These are phyloP conservation scores for Halcyon malimbica DNA, from an alignment of 2,113 vertebrate genomes.

Conservation along the genomic window DNA sequence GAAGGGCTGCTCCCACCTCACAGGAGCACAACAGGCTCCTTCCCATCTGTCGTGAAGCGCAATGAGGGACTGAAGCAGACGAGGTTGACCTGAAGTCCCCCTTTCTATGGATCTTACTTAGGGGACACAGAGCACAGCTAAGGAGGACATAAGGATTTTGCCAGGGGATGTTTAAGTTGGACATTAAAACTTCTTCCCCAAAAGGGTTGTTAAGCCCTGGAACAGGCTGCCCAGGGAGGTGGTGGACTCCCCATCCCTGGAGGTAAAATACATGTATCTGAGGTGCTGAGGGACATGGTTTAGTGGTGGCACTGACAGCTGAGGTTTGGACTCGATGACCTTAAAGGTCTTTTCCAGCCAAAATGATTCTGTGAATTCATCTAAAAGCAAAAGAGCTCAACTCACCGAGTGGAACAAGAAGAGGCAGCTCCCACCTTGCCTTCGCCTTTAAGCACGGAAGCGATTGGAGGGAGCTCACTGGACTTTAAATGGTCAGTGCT, in stretches of 20 bases:
- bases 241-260: too few species aligned
- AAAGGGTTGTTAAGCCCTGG: too few species aligned
- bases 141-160: neutral
- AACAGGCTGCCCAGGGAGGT: too few species aligned
- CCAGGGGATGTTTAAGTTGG: too few species aligned
- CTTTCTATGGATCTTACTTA: fast-evolving
- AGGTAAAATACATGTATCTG: too few species aligned
- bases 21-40: neutral
- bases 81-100: neutral
- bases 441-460: neutral
- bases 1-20: neutral
- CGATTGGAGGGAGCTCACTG: neutral
- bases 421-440: neutral
- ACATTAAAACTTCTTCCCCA: too few species aligned
- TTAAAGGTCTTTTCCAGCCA: too few species aligned
- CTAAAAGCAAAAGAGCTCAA: neutral
- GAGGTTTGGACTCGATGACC: too few species aligned
- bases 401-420: neutral
- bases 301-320: too few species aligned
- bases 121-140: neutral
- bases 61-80: fast-evolving
- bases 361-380: neutral
- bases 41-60: fast-evolving
- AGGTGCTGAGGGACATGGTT: too few species aligned
- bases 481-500: neutral